Conservation (phyloP, 2,797 vertebrate species). For the Mergus octosetaceus region DNA sequence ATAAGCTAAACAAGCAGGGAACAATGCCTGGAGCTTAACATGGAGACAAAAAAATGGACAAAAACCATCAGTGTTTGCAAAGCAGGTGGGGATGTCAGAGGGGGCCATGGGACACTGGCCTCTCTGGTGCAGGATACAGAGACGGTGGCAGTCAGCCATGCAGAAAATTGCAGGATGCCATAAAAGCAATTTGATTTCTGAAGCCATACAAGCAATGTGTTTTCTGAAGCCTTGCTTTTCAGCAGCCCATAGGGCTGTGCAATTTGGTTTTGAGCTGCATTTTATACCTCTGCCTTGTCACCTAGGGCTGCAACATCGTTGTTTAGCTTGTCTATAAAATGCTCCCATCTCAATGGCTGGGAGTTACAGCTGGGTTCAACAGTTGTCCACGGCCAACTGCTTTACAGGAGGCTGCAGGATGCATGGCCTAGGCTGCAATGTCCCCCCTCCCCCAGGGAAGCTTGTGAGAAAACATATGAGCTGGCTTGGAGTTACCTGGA, state of each 20-base stretch:
- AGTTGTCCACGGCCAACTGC: rapidly evolving
- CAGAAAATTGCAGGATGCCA: background rate
- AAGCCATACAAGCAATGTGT: too few species aligned
- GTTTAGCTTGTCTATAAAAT: background rate
- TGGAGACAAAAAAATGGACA: background rate
- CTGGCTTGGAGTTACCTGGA: background rate
- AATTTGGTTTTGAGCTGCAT: background rate
- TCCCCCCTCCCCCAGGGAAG: background rate
- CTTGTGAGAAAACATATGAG: background rate
- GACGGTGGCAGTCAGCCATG: background rate
- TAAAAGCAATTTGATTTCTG: background rate
- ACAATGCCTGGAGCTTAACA: background rate
- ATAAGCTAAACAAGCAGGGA: background rate
- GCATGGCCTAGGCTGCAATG: rapidly evolving
- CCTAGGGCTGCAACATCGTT: background rate
- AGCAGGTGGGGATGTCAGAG: background rate
- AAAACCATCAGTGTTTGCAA: background rate
- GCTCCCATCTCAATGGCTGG: rapidly evolving
- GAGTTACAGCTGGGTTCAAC: background rate
- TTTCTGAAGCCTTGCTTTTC: background rate
- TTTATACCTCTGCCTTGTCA: background rate
- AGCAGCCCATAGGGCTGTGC: too few species aligned
- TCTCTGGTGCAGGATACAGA: background rate
- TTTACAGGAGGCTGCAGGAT: background rate
- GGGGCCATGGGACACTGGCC: background rate